phyloP scores from a whole-genome alignment of 2,888 invertebrate species.

The Clusia tigrina region DNA sequence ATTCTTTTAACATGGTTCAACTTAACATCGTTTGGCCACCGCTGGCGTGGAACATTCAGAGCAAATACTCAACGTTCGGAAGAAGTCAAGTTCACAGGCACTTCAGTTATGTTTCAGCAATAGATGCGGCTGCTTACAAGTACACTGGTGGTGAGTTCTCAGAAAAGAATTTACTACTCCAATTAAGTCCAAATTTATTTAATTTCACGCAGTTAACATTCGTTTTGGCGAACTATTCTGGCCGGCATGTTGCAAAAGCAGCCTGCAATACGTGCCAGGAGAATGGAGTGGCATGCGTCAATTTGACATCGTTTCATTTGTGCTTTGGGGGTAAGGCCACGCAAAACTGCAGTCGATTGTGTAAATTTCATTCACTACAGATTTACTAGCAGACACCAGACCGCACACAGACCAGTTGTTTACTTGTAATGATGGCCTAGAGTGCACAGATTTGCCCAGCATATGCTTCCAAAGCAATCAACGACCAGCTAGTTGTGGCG shows the following conservation, averaged over 20 bases:
- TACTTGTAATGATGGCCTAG: slow-evolving; percentile 50
- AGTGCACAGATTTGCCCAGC: slow-evolving; percentile 50
- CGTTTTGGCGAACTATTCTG: neutral
- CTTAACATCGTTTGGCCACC: no score
- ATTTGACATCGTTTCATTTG: slow-evolving; percentile 50
- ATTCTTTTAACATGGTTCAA: no score
- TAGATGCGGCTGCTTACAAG: neutral
- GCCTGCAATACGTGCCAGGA: slow-evolving; percentile 51
- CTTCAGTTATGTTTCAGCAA: no score
- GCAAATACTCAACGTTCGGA: no score
- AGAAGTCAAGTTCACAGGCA: no score
- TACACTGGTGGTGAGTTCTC: neutral
- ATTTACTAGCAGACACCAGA: slow-evolving; percentile 15
- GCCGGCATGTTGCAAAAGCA: slow-evolving; percentile 22
- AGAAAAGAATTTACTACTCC: no score
- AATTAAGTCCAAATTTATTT: no score
- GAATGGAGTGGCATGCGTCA: slow-evolving; percentile 55
- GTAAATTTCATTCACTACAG: neutral
- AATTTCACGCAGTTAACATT: no score
- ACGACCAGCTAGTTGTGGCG: slow-evolving; percentile 54
- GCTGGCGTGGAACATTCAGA: no score
- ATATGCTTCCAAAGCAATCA: slow-evolving; percentile 57
- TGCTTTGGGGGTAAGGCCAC: slow-evolving; percentile 49
- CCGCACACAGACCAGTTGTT: slow-evolving; percentile 49
- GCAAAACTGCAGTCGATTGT: neutral